Base-by-base conservation (phyloP, 2,888 invertebrate genomes). In the Busseola fusca region DNA sequence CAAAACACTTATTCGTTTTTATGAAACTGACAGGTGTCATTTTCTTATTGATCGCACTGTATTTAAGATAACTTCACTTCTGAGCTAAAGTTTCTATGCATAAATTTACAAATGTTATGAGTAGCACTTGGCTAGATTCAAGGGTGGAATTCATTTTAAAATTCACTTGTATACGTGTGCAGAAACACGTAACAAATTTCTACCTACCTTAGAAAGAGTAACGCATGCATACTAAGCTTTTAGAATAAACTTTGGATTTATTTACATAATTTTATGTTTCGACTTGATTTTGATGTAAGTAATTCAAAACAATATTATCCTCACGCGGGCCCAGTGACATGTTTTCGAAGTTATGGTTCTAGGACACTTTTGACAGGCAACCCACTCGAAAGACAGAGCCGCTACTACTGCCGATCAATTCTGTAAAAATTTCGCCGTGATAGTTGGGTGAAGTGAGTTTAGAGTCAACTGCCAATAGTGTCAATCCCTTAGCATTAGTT, bases 111-210 rank as follows among this genome's bases (percentile, higher is more conserved):
- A 57, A 72, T 50, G 21, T 79, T 74, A 66, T 66, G 34, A 74
- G 67, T n/a, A 63, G 63, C 75, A 79, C 74, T 74, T 66, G 18
- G n/a, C 50, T 50, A 45, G 37, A 67, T 80, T 50, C 75, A 42
- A 74, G 25, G 48, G 48, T 68, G 40, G 25, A 59, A 66, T 54
- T 10, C 14, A 60, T 67, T 76, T 80, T 67, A 64, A n/a, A 80
- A 75, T 76, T 66, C 68, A 56, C 30, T 56, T 74, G 48, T 45
- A 54, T 59, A 74, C 63, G 54, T 54, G 63, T 50, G 30, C 37
- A 56, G 67, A 67, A 67, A 74, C 56, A 80, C 16, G 67, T 75
- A 74, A 59, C 63, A 56, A 56, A 67, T 67, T 74, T 50, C 62
- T 74, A 18, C 37, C 37, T 60, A 50, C 30, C n/a, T 66, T 56